These are phyloP conservation scores for Ramazzottius varieornatus DNA, from an alignment of 2,888 invertebrate species.

Conservation along the genomic window DNA sequence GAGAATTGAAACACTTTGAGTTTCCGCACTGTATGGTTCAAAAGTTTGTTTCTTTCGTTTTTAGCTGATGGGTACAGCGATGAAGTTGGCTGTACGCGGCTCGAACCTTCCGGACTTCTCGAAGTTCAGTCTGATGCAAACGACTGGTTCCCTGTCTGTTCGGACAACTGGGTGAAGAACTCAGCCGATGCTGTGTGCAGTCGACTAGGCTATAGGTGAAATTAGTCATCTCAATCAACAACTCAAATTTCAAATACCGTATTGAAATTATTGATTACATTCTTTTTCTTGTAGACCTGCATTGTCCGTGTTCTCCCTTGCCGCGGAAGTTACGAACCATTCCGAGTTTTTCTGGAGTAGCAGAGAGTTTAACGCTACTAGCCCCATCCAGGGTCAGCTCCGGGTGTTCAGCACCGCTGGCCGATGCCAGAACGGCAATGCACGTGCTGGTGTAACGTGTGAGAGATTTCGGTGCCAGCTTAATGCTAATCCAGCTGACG, in stretches of 20 bases:
- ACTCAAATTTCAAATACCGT: too few relatives aligned
- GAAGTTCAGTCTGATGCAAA: background rate
- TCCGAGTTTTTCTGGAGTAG: background rate
- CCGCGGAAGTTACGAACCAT: background rate
- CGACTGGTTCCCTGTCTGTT: background rate
- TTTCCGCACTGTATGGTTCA: too few relatives aligned
- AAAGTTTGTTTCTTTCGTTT: too few relatives aligned
- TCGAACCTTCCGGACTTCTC: background rate
- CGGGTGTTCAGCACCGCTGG: too few relatives aligned
- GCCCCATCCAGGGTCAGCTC: background rate
- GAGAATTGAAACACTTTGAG: too few relatives aligned
- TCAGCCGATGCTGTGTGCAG: background rate
- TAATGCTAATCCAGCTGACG: background rate
- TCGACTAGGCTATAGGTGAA: background rate
- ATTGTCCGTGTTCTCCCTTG: background rate
- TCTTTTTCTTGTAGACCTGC: background rate
- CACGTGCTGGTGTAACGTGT: background rate
- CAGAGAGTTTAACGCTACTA: background rate
- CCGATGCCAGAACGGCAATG: too few relatives aligned
- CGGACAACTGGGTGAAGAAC: background rate
- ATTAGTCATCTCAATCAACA: too few relatives aligned
- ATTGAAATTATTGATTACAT: too few relatives aligned
- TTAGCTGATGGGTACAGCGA: slow-evolving; percentile 1
- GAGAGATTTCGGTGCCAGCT: background rate
- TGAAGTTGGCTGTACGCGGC: background rate